Evolutionary conservation across 2,888 invertebrate species (phyloP), one percentile per base, ranked within the genome.

Genomic region (Tachina fera): DNA sequence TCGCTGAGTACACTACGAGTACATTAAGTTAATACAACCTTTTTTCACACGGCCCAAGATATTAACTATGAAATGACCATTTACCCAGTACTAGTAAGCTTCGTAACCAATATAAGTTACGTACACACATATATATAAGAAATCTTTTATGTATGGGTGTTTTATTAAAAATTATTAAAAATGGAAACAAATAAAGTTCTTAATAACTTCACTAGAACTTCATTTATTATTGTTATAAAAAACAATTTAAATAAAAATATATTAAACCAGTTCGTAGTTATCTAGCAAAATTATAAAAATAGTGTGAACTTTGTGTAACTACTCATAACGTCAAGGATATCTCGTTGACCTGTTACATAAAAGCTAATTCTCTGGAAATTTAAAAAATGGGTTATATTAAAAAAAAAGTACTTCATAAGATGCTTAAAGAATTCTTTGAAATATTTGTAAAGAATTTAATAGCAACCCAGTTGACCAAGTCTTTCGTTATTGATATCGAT

Each of bases 91-190:
- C 22, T 13, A 13, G 19, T 6, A 0, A 56, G 3, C 2, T 65
- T 43, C n/a, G 13, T 53, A 16, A n/a, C 19, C n/a, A 65, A 58
- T 19, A 1, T 45, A 58, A 31, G n/a, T n/a, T 31, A 31, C 6
- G 6, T 31, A 31, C 31, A 6, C 31, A 0, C 0, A 31, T 31
- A 1, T 31, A 31, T 6, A 31, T 6, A 31, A 31, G 16, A 16
- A 51, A 56, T n/a, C 45, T 39, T 39, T 58, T 67, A 19, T 39
- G 67, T 76, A 58, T 56, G 47, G 39, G 65, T 76, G 76, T 45
- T n/a, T n/a, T n/a, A n/a, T n/a, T 47, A 67, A 41, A 43, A 53
- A 70, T 53, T 41, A 70, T 53, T 9, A 70, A 61, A 49, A 16
- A 14, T 43, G 1, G 31, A 60, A 58, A 58, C 9, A 22, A 16